Percentiles rank a stretch among this genome's conserved stretches.
Conservation (phyloP, 2,113 vertebrate genomes). For the Acrocephalus arundinaceus region DNA sequence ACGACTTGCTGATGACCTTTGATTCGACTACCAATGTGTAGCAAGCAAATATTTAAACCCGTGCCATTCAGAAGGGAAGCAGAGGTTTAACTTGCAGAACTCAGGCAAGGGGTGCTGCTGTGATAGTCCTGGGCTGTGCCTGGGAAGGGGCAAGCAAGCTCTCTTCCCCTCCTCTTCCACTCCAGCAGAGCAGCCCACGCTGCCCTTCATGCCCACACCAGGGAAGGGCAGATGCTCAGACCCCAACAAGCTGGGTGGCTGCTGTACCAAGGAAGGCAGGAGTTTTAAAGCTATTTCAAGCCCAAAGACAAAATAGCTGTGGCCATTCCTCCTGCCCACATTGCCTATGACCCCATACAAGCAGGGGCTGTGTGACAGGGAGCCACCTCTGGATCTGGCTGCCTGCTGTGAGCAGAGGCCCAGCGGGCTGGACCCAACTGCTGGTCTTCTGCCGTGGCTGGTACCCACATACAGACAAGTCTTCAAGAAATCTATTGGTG, state of each 20-base stretch:
- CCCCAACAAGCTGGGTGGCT: accelerated
- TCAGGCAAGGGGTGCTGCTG: background rate
- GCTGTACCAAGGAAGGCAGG: background rate
- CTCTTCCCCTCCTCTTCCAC: background rate
- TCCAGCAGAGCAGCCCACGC: background rate
- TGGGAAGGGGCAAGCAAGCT: background rate
- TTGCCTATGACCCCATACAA: background rate
- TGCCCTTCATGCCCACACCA: accelerated
- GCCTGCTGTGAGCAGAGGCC: background rate
- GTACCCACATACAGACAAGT: accelerated
- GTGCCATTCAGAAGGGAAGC: background rate
- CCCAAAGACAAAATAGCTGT: background rate
- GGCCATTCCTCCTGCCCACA: background rate
- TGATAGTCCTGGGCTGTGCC: background rate
- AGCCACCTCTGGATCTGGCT: background rate
- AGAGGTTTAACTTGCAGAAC: background rate
- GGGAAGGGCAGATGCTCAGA: background rate
- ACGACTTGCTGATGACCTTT: background rate
- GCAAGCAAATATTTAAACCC: conserved; percentile 43
- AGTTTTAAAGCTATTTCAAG: background rate
- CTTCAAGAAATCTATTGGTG: background rate
- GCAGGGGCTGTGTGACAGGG: accelerated
- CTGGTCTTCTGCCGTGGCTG: background rate
- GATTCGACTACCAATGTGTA: background rate
- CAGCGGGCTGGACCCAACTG: accelerated